Evolutionary conservation across 2,888 invertebrate genomes (phyloP).

Genomic region (Melipona bicolor): DNA sequence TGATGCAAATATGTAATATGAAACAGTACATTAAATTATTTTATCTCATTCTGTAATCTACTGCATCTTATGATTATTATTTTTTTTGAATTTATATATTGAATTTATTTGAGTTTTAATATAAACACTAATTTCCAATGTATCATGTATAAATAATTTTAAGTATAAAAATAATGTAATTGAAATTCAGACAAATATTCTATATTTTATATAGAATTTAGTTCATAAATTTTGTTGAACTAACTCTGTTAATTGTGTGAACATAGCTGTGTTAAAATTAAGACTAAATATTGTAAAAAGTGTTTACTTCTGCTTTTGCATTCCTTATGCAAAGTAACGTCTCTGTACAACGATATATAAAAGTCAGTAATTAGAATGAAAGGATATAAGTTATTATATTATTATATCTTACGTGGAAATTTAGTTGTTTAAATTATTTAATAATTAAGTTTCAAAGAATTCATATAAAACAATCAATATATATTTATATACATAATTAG

Average conservation of each 20-base stretch:
- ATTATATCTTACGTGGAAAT: background rate
- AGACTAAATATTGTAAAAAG: background rate
- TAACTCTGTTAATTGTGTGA: too few relatives aligned
- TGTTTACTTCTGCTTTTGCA: background rate
- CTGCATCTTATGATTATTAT: background rate
- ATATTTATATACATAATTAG: too few relatives aligned
- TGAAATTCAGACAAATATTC: background rate
- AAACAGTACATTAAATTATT: background rate
- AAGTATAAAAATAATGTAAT: background rate
- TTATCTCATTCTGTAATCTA: background rate
- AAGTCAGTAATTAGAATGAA: background rate
- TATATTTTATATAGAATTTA: background rate
- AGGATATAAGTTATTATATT: background rate
- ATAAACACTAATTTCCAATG: background rate
- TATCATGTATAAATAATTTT: background rate
- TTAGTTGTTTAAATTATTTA: background rate
- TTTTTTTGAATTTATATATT: background rate
- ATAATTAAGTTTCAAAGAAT: background rate
- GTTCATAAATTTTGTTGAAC: background rate
- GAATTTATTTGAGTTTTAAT: background rate
- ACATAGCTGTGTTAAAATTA: background rate
- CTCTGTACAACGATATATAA: background rate
- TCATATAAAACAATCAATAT: too few relatives aligned
- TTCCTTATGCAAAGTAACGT: background rate
- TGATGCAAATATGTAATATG: background rate